phyloP scores from a whole-genome alignment of 2,113 vertebrate genomes.

The Barbus barbus region DNA sequence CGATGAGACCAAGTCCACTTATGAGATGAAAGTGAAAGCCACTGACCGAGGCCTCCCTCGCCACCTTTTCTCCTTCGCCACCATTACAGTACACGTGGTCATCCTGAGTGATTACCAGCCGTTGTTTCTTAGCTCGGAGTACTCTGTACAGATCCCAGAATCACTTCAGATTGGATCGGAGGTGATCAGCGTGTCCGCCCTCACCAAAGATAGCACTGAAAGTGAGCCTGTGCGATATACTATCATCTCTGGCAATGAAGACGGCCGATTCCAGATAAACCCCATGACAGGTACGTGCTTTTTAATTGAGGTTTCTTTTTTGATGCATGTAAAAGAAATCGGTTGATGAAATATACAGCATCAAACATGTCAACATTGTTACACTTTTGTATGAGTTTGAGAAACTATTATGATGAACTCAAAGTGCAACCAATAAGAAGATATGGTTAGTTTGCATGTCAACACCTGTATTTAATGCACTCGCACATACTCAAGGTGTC shows the following conservation, averaged over 20 bases:
- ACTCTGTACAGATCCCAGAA: conserved; percentile 81
- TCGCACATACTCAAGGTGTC: too few relatives aligned
- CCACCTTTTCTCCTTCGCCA: conserved; percentile 81
- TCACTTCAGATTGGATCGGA: conserved; percentile 77
- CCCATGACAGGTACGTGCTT: conserved; percentile 79
- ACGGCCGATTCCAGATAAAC: conserved; percentile 81
- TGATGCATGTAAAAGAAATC: not conserved
- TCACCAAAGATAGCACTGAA: conserved; percentile 75
- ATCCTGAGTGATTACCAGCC: conserved; percentile 90
- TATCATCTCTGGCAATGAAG: conserved; percentile 86
- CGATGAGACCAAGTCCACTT: conserved; percentile 69
- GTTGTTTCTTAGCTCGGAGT: conserved; percentile 84
- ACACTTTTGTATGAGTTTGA: too few relatives aligned
- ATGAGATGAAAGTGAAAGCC: conserved; percentile 88
- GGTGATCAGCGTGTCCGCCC: conserved; percentile 80
- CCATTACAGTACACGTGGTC: conserved; percentile 84
- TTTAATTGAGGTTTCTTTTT: not conserved
- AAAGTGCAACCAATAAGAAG: not conserved
- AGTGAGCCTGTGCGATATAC: conserved; percentile 77
- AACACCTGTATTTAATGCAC: not conserved
- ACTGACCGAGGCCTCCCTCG: conserved; percentile 83
- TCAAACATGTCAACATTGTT: not conserved
- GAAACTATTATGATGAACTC: not conserved
- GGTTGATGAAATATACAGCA: not conserved
- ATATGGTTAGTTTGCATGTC: not conserved